A percentile compares a stretch with the other conserved stretches of the same genome.
Conservation (phyloP, 2,888 invertebrate species). For the Drosophila algonquin region DNA sequence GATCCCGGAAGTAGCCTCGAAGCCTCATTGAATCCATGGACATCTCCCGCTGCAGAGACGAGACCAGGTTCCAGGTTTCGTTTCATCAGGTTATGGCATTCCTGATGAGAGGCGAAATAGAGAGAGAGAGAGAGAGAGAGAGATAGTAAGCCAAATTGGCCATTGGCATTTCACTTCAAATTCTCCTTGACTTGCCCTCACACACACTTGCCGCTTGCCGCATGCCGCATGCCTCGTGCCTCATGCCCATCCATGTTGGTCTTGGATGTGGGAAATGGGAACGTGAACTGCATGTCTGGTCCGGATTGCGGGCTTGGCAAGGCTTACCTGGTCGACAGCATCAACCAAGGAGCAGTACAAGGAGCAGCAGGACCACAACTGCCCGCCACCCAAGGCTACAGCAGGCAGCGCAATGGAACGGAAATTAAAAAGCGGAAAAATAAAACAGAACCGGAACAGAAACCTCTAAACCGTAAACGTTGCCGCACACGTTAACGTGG, state of each 20-base stretch:
- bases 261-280: constrained; percentile 65
- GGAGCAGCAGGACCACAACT: constrained; percentile 13
- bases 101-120: neutral
- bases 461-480: constrained; percentile 71
- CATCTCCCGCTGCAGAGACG: constrained; percentile 45
- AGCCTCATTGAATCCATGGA: constrained; percentile 5
- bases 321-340: constrained; percentile 61
- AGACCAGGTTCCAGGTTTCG: constrained; percentile 52
- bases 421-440: constrained; percentile 79
- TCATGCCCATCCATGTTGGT: constrained; percentile 58
- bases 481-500: constrained; percentile 47
- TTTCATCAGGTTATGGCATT: constrained; percentile 44
- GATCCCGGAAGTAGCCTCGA: constrained; percentile 25
- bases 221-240: neutral
- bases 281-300: constrained; percentile 51
- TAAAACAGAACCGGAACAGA: constrained; percentile 64
- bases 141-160: constrained; percentile 49
- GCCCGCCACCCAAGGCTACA: constrained; percentile 53
- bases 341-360: constrained; percentile 42
- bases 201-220: neutral
- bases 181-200: constrained; percentile 42
- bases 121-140: neutral
- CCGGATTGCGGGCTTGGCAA: constrained; percentile 43
- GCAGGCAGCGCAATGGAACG: constrained; percentile 55
- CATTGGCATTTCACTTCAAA: constrained; percentile 64